Evolutionary conservation across 2,113 vertebrate species (phyloP).

Genomic region (Dasyurus viverrinus): DNA sequence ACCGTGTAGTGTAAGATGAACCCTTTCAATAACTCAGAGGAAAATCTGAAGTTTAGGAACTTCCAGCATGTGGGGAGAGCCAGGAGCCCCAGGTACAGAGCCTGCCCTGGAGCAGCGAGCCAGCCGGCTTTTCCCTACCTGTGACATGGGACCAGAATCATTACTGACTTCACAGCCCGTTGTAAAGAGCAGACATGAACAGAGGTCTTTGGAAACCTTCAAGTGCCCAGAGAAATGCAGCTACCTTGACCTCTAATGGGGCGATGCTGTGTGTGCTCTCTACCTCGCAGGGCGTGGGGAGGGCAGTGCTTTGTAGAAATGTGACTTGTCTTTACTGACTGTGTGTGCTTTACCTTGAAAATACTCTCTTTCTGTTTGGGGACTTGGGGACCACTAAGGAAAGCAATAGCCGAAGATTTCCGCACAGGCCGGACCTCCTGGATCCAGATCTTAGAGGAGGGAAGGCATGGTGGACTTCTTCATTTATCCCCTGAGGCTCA

Average conservation of each 20-base stretch:
- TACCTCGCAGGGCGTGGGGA: background rate
- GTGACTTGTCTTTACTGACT: background rate
- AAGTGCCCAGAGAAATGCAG: background rate
- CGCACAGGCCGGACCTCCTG: background rate
- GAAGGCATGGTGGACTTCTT: background rate
- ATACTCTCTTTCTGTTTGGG: constrained; percentile 4
- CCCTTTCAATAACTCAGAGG: background rate
- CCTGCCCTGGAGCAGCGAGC: background rate
- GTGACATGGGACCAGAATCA: background rate
- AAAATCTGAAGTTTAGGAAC: background rate
- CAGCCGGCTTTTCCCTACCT: background rate
- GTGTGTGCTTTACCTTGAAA: constrained; percentile 20
- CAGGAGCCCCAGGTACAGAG: background rate
- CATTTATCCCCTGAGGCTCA: background rate
- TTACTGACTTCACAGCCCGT: background rate
- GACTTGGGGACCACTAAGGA: constrained; percentile 38
- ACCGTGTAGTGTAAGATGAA: background rate
- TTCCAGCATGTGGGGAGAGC: background rate
- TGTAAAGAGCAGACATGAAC: background rate
- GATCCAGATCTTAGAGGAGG: background rate
- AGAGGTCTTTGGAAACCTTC: background rate
- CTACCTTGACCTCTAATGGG: background rate
- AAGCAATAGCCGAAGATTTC: constrained; percentile 29
- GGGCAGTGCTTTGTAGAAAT: background rate
- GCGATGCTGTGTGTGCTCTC: background rate